Percentiles rank a stretch among this genome's conserved stretches.
These are phyloP conservation scores for Hippocampus barbouri DNA, from an alignment of 2,113 vertebrate species.

Conservation along the genomic window DNA sequence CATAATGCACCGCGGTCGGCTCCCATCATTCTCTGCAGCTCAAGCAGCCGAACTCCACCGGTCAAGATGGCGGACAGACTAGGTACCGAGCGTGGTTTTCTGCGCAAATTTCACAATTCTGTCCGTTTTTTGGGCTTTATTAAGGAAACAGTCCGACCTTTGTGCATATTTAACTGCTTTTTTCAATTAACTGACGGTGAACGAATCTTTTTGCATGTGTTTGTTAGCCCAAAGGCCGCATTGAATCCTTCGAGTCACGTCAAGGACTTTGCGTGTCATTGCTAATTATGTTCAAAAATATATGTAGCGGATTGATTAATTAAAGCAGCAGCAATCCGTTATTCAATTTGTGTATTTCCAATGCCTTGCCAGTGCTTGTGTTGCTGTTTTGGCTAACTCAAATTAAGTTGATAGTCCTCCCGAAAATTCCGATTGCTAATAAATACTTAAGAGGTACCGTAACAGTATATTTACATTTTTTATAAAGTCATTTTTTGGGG, in stretches of 20 bases:
- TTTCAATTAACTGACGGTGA: rapidly evolving
- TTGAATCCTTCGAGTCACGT: slow-evolving; percentile 44
- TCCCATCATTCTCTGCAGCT: slow-evolving; percentile 57
- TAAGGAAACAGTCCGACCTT: rapidly evolving
- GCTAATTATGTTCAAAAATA: slow-evolving; percentile 1
- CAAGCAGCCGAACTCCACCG: slow-evolving; percentile 9
- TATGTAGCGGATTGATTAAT: not conserved
- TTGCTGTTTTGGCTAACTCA: not conserved
- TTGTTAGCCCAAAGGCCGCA: slow-evolving; percentile 30
- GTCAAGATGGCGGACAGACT: slow-evolving; percentile 77
- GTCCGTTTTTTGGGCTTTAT: rapidly evolving
- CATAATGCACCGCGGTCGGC: slow-evolving; percentile 37
- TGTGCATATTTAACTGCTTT: not conserved
- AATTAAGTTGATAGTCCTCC: too few relatives aligned
- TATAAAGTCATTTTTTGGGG: not conserved
- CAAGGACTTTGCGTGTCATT: slow-evolving; percentile 73
- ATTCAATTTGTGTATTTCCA: not conserved
- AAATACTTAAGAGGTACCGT: too few relatives aligned
- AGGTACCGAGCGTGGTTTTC: slow-evolving; percentile 57
- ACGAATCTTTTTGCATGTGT: not conserved
- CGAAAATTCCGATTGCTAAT: too few relatives aligned
- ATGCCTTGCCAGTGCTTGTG: not conserved
- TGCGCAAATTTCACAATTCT: not conserved
- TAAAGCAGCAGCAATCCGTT: not conserved
- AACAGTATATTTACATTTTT: too few relatives aligned